Percentiles rank a stretch among this genome's conserved stretches.
Evolutionary conservation across 2,797 vertebrate genomes (phyloP).

Genomic region (Harpagifer antarcticus): DNA sequence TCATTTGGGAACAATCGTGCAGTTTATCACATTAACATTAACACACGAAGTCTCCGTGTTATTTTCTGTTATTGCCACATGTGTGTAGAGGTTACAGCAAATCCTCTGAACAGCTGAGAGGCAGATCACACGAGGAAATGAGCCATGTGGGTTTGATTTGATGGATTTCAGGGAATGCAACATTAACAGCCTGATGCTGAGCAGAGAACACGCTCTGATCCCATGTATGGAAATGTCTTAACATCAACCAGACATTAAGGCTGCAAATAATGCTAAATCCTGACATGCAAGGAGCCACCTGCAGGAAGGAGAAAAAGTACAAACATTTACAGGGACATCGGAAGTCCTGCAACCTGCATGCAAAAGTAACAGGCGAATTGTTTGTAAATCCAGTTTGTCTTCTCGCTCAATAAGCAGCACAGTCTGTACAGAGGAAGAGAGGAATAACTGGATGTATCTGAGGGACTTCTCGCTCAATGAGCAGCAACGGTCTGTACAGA

Average conservation of each 20-base stretch:
- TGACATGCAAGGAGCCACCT: background rate
- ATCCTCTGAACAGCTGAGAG: constrained; percentile 43
- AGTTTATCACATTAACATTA: constrained; percentile 24
- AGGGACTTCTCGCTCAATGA: constrained; percentile 7
- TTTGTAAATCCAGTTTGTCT: constrained; percentile 45
- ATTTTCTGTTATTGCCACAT: constrained; percentile 38
- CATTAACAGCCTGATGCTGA: background rate
- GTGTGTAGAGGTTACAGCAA: constrained; percentile 32
- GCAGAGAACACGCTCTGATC: constrained; percentile 5
- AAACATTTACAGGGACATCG: background rate
- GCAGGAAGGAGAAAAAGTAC: background rate
- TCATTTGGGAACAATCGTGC: constrained; percentile 34
- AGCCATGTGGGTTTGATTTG: constrained; percentile 44
- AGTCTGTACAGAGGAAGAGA: constrained; percentile 31
- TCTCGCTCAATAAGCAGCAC: background rate
- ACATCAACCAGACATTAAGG: background rate
- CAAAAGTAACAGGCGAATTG: constrained; percentile 13
- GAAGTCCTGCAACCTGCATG: background rate
- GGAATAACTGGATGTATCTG: constrained; percentile 43
- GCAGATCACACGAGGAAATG: constrained; percentile 37
- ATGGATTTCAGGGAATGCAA: constrained; percentile 35
- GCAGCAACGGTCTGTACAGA: constrained; percentile 18
- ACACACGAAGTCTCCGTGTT: background rate
- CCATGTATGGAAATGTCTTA: constrained; percentile 24
- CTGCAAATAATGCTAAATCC: background rate